Evolutionary conservation across 2,113 vertebrate species (phyloP).

Genomic region (Myiopsitta monachus): DNA sequence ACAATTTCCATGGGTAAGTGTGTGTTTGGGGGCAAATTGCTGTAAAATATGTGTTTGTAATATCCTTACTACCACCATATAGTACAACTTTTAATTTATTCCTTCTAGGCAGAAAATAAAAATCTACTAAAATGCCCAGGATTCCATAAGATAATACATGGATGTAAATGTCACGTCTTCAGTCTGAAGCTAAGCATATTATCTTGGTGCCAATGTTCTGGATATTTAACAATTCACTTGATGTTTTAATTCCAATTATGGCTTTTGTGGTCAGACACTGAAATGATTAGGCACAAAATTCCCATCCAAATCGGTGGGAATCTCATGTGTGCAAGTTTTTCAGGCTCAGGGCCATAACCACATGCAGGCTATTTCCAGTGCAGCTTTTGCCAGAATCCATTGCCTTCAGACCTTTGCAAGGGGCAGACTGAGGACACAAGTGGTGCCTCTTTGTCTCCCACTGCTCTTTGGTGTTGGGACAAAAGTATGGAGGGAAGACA

Average conservation of each 20-base stretch:
- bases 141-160: neutral
- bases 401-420: neutral
- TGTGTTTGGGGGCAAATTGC: neutral
- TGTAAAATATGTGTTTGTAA: constrained; percentile 26
- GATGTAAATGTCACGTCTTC: constrained; percentile 12
- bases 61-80: neutral
- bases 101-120: constrained; percentile 39
- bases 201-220: constrained; percentile 50
- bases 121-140: neutral
- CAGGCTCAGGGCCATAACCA: constrained; percentile 38
- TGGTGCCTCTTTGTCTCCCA: neutral
- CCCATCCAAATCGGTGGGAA: constrained; percentile 48
- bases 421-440: neutral
- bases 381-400: neutral
- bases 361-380: neutral
- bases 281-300: constrained; percentile 26
- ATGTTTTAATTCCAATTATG: constrained; percentile 64
- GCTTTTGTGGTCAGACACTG: constrained; percentile 59
- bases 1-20: constrained; percentile 15
- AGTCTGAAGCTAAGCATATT: constrained; percentile 5
- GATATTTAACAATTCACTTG: constrained; percentile 26
- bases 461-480: neutral
- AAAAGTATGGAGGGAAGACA: neutral
- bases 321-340: neutral
- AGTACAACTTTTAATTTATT: constrained; percentile 15